These are phyloP conservation scores for Neoniphon sammara DNA, from an alignment of 2,797 vertebrate species.

Conservation along the genomic window DNA sequence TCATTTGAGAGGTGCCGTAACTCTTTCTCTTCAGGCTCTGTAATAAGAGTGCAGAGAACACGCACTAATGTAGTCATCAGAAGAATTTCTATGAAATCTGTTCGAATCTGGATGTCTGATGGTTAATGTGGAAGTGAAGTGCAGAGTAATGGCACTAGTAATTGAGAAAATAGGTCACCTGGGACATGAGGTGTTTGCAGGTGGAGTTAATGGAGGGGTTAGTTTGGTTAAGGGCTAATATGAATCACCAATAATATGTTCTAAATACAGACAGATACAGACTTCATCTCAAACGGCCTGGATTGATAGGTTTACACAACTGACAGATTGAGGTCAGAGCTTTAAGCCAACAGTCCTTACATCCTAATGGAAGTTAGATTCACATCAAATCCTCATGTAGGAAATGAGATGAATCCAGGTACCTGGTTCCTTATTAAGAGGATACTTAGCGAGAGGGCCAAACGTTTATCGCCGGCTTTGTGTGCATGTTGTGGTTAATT, in stretches of 20 bases:
- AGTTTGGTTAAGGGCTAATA: conserved; percentile 77
- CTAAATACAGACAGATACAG: conserved; percentile 81
- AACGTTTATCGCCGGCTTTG: conserved; percentile 85
- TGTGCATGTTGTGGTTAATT: conserved; percentile 92
- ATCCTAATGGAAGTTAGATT: conserved; percentile 81
- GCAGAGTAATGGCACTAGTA: conserved; percentile 80
- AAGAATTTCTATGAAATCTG: conserved; percentile 70
- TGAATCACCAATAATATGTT: conserved; percentile 80
- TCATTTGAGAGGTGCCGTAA: conserved; percentile 79
- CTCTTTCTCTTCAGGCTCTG: conserved; percentile 69
- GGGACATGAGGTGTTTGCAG: conserved; percentile 81
- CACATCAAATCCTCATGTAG: conserved; percentile 83
- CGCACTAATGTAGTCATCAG: conserved; percentile 69
- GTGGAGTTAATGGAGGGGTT: conserved; percentile 79
- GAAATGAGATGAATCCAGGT: conserved; percentile 85
- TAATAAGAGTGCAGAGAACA: conserved; percentile 78
- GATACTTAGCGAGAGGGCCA: conserved; percentile 77
- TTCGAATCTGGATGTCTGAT: conserved; percentile 66
- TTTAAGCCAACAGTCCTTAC: conserved; percentile 56
- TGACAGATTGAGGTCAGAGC: conserved; percentile 74
- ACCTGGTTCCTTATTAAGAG: conserved; percentile 78
- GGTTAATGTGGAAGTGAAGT: conserved; percentile 65
- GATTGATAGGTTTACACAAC: conserved; percentile 84
- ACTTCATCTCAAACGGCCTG: conserved; percentile 86
- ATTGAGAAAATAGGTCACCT: conserved; percentile 83